Evolutionary conservation across 92 coral and sea anemone genomes (phyloP).

Genomic region (Palythoa grandiflora): DNA sequence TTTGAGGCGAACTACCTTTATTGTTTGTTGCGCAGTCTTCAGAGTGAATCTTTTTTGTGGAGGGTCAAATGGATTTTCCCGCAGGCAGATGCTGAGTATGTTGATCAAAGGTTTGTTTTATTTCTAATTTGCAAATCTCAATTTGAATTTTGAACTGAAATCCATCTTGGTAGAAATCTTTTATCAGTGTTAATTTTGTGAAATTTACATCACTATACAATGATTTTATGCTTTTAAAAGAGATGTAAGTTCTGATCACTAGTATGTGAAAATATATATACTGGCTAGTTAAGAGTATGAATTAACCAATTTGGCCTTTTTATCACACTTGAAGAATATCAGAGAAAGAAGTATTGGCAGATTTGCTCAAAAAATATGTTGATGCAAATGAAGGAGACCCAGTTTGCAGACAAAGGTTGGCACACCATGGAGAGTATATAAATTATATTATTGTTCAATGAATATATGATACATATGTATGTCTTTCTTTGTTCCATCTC

Average conservation of each 20-base stretch:
- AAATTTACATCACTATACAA: too few species aligned
- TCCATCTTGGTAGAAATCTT: too few species aligned
- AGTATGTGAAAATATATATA: too few species aligned
- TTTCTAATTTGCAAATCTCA: background rate
- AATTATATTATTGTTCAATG: too few species aligned
- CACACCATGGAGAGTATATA: background rate
- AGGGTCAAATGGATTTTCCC: slow-evolving; percentile 89
- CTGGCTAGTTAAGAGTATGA: background rate
- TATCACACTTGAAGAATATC: slow-evolving; percentile 68
- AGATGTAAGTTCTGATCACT: too few species aligned
- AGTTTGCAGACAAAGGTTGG: slow-evolving; percentile 86
- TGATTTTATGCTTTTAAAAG: too few species aligned
- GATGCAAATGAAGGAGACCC: slow-evolving; percentile 83
- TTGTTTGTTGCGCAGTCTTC: too few species aligned
- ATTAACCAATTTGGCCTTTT: background rate
- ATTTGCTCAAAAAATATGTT: slow-evolving; percentile 78
- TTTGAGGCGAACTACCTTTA: too few species aligned
- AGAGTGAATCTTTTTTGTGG: too few species aligned
- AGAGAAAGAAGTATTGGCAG: slow-evolving; percentile 69
- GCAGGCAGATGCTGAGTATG: slow-evolving; percentile 85
- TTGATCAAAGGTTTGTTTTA: slow-evolving; percentile 73
- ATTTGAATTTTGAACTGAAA: background rate
- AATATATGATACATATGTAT: too few species aligned
- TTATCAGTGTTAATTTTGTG: too few species aligned
- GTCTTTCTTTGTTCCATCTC: too few species aligned